Base-by-base conservation (phyloP, 2,113 vertebrate genomes). In the Aplodontia rufa region DNA sequence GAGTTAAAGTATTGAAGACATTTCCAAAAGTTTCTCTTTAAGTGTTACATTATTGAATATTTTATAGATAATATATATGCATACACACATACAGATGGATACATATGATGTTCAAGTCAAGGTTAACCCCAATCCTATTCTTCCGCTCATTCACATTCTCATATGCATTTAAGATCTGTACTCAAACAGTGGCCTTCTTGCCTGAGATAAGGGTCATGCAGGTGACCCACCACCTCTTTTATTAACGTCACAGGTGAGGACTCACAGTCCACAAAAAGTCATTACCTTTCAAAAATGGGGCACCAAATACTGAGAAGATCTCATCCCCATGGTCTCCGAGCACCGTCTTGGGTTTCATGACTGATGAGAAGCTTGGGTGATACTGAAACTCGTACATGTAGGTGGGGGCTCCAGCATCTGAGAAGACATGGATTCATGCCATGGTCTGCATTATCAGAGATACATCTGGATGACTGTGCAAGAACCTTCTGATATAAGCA, bases 301-400 rank as follows among this genome's bases (percentile, higher is more conserved):
- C 40, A 53, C 99, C 99, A 0, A 98, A 97, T 20, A 98, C 97
- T 0, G 97, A 97, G 55, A 95, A 84, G 1, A 99, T 0, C 14
- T 99, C 98, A 47, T 99, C 99, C 11, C 85, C 95, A 0, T 99
- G 99, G 95, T 99, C 99, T 11, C 94, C 69, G 0, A 92, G 40
- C 35, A 98, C 97, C 3, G 97, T 98, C 81, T 96, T 97, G 12
- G 99, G 90, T 37, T 13, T 97, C 80, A 42, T 1, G 64, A 58
- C 17, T 58, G 90, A 8, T 1, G 96, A 14, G 7, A 97, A 71
- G 22, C 75, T 93, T 1, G 98, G 98, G 20, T 42, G 7, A 45
- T 99, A 96, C 83, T 97, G 97, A 94, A 98, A 98, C 95, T 99
- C 97, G 26, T 99, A 99, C 87, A 98, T 30, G 90, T 91, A 97